phyloP scores from a whole-genome alignment of 2,797 vertebrate genomes.

The Zenarchopterus dispar region DNA sequence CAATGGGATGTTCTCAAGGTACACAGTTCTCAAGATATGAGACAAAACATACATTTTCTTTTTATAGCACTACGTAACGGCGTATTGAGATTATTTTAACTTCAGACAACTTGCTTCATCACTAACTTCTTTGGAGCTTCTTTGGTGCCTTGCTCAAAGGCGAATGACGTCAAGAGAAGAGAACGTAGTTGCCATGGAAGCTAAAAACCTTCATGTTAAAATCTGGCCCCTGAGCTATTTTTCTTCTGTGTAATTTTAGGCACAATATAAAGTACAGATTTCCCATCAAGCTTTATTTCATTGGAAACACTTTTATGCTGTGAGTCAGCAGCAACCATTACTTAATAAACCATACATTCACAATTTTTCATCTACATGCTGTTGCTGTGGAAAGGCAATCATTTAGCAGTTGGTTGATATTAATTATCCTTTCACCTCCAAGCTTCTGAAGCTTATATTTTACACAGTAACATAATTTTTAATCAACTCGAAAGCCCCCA shows the following conservation, averaged over 20 bases:
- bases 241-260: not conserved
- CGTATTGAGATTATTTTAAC: no score
- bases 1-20: no score
- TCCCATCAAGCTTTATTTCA: not conserved
- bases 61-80: no score
- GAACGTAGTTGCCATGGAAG: no score
- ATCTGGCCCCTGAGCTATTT: no score
- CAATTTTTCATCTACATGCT: constrained; percentile 15
- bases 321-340: constrained; percentile 3
- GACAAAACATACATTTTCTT: no score
- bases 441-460: constrained; percentile 27
- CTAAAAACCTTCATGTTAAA: no score
- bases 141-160: no score
- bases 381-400: constrained; percentile 25
- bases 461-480: constrained; percentile 25
- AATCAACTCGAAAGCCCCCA: constrained; percentile 16
- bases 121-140: no score
- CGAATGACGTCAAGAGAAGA: no score
- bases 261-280: not conserved
- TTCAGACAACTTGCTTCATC: no score
- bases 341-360: constrained; percentile 13
- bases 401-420: constrained; percentile 38
- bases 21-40: no score
- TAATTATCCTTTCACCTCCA: constrained; percentile 40
- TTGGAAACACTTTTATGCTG: not conserved